Evolutionary conservation across 2,888 invertebrate genomes (phyloP), one percentile per base, ranked within the genome.

Genomic region (Trachelus tabidus): DNA sequence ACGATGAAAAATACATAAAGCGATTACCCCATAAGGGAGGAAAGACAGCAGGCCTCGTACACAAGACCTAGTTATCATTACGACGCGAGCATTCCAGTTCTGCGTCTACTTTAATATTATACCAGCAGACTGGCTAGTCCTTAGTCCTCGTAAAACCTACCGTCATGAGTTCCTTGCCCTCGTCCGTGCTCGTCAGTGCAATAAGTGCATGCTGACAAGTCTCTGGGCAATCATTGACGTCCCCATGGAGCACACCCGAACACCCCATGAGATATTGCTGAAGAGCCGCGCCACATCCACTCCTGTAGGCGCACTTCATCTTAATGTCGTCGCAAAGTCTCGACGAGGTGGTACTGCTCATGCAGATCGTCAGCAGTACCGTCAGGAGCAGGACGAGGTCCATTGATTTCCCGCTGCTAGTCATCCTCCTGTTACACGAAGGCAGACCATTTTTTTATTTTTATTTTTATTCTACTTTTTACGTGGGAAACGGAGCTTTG

Each of bases 181-280:
- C 96, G 76, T 95, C 95, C 0, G 96, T 96, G 35, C 96, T 95
- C 0, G 95, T 95, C 73, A 97, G 93, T 0, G 96, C 96, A 73
- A 97, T 96, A 69, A 97, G 93, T 0, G 97, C 95, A 88, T 96
- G 94, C 85, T 95, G 95, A 90, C 97, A 97, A 76, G 93, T 92
- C 86, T 95, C 94, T 0, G 96, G 95, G 88, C 97, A 97, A 76
- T 91, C 90, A 82, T 82, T 92, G 81, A 90, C 89, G 85, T 90
- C 93, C 37, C 94, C 94, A 73, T 94, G 93, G 68, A 96, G 93
- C 56, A 95, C 94, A 9, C 94, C 94, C 12, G 94, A 94, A 89
- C 97, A 97, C 85, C 95, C 94, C 81, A 94, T 91, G 91, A 96
- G 93, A 92, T 96, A 97, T 91, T 95, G 95, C 90, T 95, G 94